These are phyloP conservation scores for Gambusia affinis DNA, from an alignment of 2,113 vertebrate genomes.

Conservation along the genomic window DNA sequence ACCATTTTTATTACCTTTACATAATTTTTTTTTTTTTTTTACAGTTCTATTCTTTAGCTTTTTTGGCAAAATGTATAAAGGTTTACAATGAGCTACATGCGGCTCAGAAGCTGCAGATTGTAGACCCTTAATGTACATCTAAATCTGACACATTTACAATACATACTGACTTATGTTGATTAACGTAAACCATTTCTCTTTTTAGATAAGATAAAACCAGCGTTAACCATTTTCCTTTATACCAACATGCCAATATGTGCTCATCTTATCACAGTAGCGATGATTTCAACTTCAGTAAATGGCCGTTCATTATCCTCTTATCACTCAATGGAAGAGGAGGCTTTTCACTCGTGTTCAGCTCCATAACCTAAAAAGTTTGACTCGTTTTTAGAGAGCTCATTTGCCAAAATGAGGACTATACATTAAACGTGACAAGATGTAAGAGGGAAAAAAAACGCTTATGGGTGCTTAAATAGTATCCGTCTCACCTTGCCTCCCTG, in stretches of 20 bases:
- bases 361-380: conserved; percentile 28
- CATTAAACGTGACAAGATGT: conserved; percentile 17
- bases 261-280: conserved; percentile 11
- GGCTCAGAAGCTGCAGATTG: too few species aligned
- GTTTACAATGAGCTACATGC: too few species aligned
- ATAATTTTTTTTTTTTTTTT: too few species aligned
- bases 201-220: too few species aligned
- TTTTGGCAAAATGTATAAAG: too few species aligned
- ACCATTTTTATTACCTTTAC: too few species aligned
- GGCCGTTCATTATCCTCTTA: conserved; percentile 46
- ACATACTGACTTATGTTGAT: too few species aligned
- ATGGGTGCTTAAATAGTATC: conserved; percentile 37
- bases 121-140: too few species aligned
- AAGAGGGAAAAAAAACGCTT: conserved; percentile 49
- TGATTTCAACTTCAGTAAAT: conserved; percentile 30
- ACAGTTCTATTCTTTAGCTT: too few species aligned
- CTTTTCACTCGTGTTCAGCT: conserved; percentile 7
- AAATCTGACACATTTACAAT: too few species aligned
- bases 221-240: neutral
- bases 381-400: conserved; percentile 32
- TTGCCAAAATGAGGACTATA: conserved; percentile 16
- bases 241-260: conserved; percentile 1
- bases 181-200: too few species aligned
- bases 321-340: conserved; percentile 28
- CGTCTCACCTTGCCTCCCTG: too few species aligned